phyloP scores from a whole-genome alignment of 2,888 invertebrate species.

The Sicus ferrugineus region DNA sequence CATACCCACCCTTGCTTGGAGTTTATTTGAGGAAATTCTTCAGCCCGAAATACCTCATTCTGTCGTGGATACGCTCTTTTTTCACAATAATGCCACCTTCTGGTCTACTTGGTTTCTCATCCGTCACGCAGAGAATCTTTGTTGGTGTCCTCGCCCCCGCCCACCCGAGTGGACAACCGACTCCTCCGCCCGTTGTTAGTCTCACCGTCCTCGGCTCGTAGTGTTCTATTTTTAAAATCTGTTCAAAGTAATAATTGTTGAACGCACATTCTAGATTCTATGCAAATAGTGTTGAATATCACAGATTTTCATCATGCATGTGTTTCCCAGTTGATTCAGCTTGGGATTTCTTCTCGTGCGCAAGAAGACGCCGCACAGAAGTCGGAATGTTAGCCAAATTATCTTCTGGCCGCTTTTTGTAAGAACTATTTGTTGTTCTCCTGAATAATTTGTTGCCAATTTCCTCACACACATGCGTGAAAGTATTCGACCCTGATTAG shows the following conservation, averaged over 20 bases:
- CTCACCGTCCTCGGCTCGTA: neutral
- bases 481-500: constrained; percentile 53
- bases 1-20: too few species aligned
- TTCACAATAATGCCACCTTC: neutral
- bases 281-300: constrained; percentile 60
- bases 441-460: neutral
- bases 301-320: constrained; percentile 29
- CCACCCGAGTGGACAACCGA: too few species aligned
- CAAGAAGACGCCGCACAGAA: constrained; percentile 37
- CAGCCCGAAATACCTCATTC: constrained; percentile 14
- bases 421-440: constrained; percentile 23
- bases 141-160: neutral
- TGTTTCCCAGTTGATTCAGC: constrained; percentile 19
- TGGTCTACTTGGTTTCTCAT: neutral
- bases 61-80: constrained; percentile 8
- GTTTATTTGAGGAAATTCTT: too few species aligned
- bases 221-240: constrained; percentile 42
- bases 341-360: constrained; percentile 37
- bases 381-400: constrained; percentile 32
- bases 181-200: neutral
- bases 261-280: constrained; percentile 50
- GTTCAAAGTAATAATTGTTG: constrained; percentile 53
- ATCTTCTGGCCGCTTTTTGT: constrained; percentile 13
- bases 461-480: constrained; percentile 29
- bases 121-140: neutral